phyloP scores from a whole-genome alignment of 2,888 invertebrate species.

The Charanyca ferruginea region DNA sequence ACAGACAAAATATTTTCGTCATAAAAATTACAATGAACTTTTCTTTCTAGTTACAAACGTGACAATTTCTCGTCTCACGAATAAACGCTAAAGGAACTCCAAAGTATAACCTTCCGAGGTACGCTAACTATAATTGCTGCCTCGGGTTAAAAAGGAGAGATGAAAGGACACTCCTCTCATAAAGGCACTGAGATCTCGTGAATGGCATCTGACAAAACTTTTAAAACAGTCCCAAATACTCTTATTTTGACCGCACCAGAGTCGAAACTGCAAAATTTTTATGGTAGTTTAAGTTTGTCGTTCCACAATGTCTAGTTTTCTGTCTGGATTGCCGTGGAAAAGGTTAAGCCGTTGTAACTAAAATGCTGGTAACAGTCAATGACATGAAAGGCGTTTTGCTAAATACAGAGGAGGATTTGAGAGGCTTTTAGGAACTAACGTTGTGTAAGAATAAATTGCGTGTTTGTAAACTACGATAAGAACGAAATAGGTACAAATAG shows the following conservation, averaged over 20 bases:
- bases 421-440: constrained; percentile 41
- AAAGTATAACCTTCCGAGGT: constrained; percentile 80
- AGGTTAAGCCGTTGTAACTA: constrained; percentile 80
- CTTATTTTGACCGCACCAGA: constrained; percentile 47
- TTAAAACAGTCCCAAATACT: constrained; percentile 50
- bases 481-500: background rate
- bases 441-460: constrained; percentile 45
- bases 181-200: constrained; percentile 79
- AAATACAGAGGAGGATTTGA: constrained; percentile 58
- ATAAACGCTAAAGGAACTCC: constrained; percentile 70
- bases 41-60: constrained; percentile 41
- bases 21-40: constrained; percentile 31
- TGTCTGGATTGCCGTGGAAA: constrained; percentile 80
- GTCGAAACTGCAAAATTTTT: constrained; percentile 14
- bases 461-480: constrained; percentile 40
- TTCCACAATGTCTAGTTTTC: constrained; percentile 80
- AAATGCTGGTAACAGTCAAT: constrained; percentile 72
- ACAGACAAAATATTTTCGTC: constrained; percentile 7
- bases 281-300: constrained; percentile 35
- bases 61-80: constrained; percentile 47
- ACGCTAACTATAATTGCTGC: constrained; percentile 88
- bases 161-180: constrained; percentile 85
- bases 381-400: constrained; percentile 64
- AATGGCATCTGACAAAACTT: constrained; percentile 70
- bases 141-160: constrained; percentile 84